Conservation (phyloP, 2,113 vertebrate species). For the Chaenocephalus aceratus region DNA sequence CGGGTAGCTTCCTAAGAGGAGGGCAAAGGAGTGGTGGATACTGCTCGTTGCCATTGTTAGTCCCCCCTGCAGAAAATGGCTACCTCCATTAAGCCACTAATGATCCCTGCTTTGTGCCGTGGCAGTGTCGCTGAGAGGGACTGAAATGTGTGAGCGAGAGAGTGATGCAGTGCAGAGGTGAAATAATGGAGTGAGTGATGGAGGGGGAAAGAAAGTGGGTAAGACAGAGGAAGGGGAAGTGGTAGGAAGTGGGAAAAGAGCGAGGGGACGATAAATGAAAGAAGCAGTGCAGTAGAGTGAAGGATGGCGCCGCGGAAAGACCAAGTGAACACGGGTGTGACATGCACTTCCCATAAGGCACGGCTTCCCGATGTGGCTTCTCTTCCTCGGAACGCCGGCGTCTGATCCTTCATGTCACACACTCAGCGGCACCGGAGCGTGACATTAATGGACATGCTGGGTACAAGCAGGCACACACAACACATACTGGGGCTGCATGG, state of each 20-base stretch:
- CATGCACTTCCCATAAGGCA: conserved; percentile 39
- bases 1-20: conserved; percentile 10
- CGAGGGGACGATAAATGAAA: conserved; percentile 31
- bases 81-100: conserved; percentile 80
- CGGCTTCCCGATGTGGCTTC: conserved; percentile 15
- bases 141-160: conserved; percentile 42
- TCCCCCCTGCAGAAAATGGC: conserved; percentile 71
- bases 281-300: conserved; percentile 33
- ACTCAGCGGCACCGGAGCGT: conserved; percentile 16
- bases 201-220: conserved; percentile 45
- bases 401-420: conserved; percentile 42
- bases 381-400: neutral
- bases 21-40: conserved; percentile 56
- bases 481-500: conserved; percentile 5
- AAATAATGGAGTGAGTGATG: conserved; percentile 72
- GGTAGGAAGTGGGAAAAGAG: conserved; percentile 32
- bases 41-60: conserved; percentile 73
- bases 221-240: conserved; percentile 39
- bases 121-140: conserved; percentile 52
- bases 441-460: conserved; percentile 55
- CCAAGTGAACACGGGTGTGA: conserved; percentile 33
- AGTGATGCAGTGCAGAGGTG: conserved; percentile 57
- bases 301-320: conserved; percentile 31
- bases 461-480: conserved; percentile 3
- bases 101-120: conserved; percentile 73